These are phyloP conservation scores for Solea senegalensis DNA, from an alignment of 2,113 vertebrate genomes.

Conservation along the genomic window DNA sequence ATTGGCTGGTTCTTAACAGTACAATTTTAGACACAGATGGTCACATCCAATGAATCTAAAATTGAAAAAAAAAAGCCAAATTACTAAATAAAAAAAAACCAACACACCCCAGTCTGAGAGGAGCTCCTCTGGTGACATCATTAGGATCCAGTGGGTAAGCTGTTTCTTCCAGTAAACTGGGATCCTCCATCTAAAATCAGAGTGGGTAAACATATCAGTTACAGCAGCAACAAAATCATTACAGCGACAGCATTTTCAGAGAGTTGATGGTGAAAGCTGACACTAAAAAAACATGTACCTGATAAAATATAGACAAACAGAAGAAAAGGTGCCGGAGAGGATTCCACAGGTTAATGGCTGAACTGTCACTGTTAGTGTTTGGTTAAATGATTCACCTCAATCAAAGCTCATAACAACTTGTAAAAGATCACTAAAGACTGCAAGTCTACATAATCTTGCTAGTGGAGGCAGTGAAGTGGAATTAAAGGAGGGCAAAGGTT, in stretches of 20 bases:
- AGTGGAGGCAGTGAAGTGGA: conserved; percentile 41
- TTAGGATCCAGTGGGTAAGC: conserved; percentile 91
- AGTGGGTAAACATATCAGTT: conserved; percentile 10
- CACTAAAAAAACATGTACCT: no score
- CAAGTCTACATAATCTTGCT: conserved; percentile 18
- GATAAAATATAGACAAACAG: not conserved
- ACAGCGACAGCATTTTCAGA: not conserved
- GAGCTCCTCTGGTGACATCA: conserved; percentile 87
- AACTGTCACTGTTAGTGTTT: not conserved
- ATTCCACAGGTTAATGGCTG: conserved; percentile 45
- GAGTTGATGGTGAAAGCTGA: no score
- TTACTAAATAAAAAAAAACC: conserved; percentile 2
- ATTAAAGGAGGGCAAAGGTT: conserved; percentile 43
- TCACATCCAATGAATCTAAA: conserved; percentile 12
- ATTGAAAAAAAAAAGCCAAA: not conserved
- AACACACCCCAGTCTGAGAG: conserved; percentile 92
- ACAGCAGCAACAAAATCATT: not conserved
- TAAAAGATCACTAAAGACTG: conserved; percentile 32
- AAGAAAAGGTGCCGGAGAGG: not conserved
- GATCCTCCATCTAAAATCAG: conserved; percentile 97
- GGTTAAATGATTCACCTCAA: conserved; percentile 67
- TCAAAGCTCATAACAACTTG: conserved; percentile 46
- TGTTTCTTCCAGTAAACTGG: conserved; percentile 95
- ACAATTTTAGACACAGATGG: conserved; percentile 20
- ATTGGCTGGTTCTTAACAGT: not conserved